Evolutionary conservation across 2,888 invertebrate species (phyloP), one percentile per base, ranked within the genome.

Genomic region (Caenorhabditis sp.): DNA sequence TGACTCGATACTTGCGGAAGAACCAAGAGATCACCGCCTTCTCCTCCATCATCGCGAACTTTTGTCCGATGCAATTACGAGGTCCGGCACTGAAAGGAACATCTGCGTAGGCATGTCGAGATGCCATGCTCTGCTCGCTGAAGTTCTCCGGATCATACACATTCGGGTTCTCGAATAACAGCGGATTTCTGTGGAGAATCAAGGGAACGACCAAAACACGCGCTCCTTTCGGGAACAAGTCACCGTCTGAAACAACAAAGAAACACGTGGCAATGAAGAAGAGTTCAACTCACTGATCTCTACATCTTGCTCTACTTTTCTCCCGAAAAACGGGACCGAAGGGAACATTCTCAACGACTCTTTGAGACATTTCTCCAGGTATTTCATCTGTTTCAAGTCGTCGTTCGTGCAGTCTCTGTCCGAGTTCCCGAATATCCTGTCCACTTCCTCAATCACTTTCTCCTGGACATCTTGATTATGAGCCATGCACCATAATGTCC

Each of bases 101-200:
- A 69, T 87, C 87, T 2, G 85, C 69, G 62, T 78, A 89, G 8
- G 89, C 83, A 60, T 88, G 86, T 2, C 88, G 80, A 8, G 69
- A 35, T 9, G 51, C 82, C 62, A 50, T 72, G 47, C 89, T 90
- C 24, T 92, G 92, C 18, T 90, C 89, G 28, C 89, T 78, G 81
- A 92, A 93, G 67, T 92, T 86, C 72, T 92, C 92, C 0, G 93
- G 93, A 65, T 92, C 89, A 85, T 92, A 93, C 20, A 55, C 86
- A 15, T 92, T 89, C 2, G 92, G 92, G 35, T 92, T 90, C 0
- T 92, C 91, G 79, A 89, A 85, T n/a, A 84, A 76, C 47, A 50
- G 55, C 5, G 84, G 83, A 76, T 92, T 90, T 13, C 90, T 82
- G 70, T 93, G 93, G 6, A 93, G 83, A 5, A 88, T 85, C 3